These are phyloP conservation scores for Oncorhynchus clarkii DNA, from an alignment of 2,113 vertebrate species.

Conservation along the genomic window DNA sequence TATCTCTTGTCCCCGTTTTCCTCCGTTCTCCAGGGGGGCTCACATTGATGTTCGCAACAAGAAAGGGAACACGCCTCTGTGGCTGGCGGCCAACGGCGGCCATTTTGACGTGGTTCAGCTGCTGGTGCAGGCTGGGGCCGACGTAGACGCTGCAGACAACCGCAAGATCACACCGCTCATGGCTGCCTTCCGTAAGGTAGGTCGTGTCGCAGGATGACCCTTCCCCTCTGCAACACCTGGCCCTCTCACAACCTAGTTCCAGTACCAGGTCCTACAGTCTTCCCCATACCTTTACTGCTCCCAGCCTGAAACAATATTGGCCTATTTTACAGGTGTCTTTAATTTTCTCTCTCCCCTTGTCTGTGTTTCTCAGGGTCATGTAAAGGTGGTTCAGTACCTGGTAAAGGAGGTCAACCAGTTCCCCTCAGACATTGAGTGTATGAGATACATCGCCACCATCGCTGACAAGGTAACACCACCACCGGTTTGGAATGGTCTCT, in stretches of 20 bases:
- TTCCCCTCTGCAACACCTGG: too few species aligned
- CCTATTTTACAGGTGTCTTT: too few species aligned
- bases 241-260: background rate
- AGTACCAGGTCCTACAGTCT: background rate
- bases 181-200: constrained; percentile 98
- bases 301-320: too few species aligned
- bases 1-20: constrained; percentile 2
- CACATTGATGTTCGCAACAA: constrained; percentile 99
- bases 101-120: constrained; percentile 97
- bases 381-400: constrained; percentile 98
- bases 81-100: constrained; percentile 96
- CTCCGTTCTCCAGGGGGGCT: constrained; percentile 77
- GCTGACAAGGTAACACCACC: constrained; percentile 87
- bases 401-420: constrained; percentile 99
- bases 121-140: constrained; percentile 92
- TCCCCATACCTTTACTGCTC: too few species aligned
- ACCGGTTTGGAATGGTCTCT: background rate
- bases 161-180: constrained; percentile 97
- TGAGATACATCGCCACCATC: constrained; percentile 98
- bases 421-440: constrained; percentile 97
- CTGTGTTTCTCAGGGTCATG: constrained; percentile 82
- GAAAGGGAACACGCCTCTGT: constrained; percentile 97
- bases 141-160: constrained; percentile 97
- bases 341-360: background rate
- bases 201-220: too few species aligned